These are phyloP conservation scores for Amblyjoppa proteus DNA, from an alignment of 2,888 invertebrate species.

Conservation along the genomic window DNA sequence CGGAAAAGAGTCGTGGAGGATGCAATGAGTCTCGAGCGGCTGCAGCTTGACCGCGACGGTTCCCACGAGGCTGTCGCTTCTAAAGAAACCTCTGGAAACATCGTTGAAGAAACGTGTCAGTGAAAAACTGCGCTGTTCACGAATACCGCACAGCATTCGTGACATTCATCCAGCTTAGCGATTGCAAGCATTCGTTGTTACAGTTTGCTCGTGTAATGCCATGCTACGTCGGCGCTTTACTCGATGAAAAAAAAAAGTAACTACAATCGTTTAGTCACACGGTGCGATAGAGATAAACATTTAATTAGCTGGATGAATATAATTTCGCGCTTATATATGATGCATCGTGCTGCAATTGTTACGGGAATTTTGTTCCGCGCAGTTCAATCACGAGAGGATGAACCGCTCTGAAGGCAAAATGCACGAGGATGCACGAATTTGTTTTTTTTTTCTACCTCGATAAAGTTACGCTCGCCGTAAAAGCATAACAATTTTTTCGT, in stretches of 20 bases:
- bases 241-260: conserved; percentile 27
- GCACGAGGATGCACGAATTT: conserved; percentile 14
- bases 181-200: conserved; percentile 72
- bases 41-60: conserved; percentile 93
- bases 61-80: conserved; percentile 94
- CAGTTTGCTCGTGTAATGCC: conserved; percentile 75
- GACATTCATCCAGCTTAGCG: conserved; percentile 17
- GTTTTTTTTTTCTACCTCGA: conserved; percentile 2
- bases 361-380: conserved; percentile 23
- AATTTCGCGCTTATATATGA: not conserved
- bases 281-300: conserved; percentile 39
- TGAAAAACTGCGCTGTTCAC: not conserved
- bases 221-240: conserved; percentile 40
- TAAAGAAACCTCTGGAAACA: conserved; percentile 95
- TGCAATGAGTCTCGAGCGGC: conserved; percentile 95
- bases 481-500: conserved; percentile 74
- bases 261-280: conserved; percentile 21
- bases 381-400: not conserved
- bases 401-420: not conserved
- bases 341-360: not conserved
- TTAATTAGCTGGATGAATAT: conserved; percentile 33
- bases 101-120: conserved; percentile 31
- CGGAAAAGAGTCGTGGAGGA: conserved; percentile 96
- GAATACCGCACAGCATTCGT: not conserved
- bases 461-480: conserved; percentile 35